phyloP scores from a whole-genome alignment of 2,888 invertebrate species.

The Onchidella celtica region DNA sequence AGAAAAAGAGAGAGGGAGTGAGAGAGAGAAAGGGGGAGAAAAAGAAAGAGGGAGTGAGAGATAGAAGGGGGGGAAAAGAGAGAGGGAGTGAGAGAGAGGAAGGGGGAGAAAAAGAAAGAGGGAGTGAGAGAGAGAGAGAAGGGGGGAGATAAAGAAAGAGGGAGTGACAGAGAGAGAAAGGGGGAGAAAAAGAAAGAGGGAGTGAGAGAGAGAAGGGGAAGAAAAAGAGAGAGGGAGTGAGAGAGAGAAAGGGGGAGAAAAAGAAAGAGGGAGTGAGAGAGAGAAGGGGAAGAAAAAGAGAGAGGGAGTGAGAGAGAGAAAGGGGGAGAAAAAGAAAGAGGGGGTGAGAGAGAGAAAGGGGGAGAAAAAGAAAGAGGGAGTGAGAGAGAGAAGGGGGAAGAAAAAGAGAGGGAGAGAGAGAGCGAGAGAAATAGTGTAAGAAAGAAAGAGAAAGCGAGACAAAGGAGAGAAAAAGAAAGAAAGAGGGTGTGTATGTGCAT shows the following conservation, averaged over 20 bases:
- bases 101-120: neutral
- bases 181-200: neutral
- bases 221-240: neutral
- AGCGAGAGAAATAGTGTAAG: too few species aligned
- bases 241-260: neutral
- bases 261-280: neutral
- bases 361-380: slow-evolving; percentile 21
- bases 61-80: slow-evolving; percentile 7
- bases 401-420: too few species aligned
- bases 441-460: too few species aligned
- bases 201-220: slow-evolving; percentile 5
- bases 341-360: slow-evolving; percentile 25
- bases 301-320: slow-evolving; percentile 10
- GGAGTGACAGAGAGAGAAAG: neutral
- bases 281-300: slow-evolving; percentile 22
- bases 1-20: neutral
- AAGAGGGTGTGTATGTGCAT: too few species aligned
- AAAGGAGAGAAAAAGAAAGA: too few species aligned
- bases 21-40: neutral
- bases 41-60: slow-evolving; percentile 4
- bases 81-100: neutral
- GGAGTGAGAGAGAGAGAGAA: neutral
- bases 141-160: neutral
- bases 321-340: neutral
- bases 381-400: too few species aligned